Conservation (phyloP, 2,797 vertebrate species). For the Acomys russatus region DNA sequence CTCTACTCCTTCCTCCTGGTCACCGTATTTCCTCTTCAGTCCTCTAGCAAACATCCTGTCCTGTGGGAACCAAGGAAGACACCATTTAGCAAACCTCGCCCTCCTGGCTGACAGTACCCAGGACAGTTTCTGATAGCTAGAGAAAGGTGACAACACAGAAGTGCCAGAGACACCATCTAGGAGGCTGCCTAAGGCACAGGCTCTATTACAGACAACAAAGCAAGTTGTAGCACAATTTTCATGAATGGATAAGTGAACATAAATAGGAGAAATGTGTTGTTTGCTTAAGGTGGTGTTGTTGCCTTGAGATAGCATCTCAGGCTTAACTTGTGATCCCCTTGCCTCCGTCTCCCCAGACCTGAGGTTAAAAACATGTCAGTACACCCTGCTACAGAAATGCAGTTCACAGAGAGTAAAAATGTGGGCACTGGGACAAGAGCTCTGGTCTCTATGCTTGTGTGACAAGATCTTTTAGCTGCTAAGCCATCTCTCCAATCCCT, state of each 20-base stretch:
- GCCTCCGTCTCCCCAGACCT: not conserved
- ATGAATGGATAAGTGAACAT: not conserved
- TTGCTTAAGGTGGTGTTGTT: not conserved
- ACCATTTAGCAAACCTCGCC: not conserved
- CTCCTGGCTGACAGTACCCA: not conserved
- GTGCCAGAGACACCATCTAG: not conserved
- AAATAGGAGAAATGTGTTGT: not conserved
- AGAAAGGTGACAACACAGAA: too few relatives aligned
- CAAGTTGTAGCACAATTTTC: too few relatives aligned
- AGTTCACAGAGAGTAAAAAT: not conserved
- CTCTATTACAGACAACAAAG: not conserved
- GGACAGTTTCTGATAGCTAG: not conserved
- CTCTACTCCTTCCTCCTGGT: conserved; percentile 92
- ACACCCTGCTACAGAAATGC: not conserved
- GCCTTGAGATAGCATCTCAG: not conserved
- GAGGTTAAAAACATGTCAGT: not conserved
- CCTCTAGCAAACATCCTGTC: conserved; percentile 97
- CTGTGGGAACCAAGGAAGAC: conserved; percentile 60
- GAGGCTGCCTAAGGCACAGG: not conserved
- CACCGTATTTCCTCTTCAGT: conserved; percentile 96
- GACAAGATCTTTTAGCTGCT: not conserved
- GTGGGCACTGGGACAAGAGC: not conserved
- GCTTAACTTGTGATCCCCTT: not conserved
- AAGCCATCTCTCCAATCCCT: not conserved
- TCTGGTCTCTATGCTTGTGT: not conserved